These are phyloP conservation scores for Bellardia bayeri DNA, from an alignment of 2,888 invertebrate species.

Conservation along the genomic window DNA sequence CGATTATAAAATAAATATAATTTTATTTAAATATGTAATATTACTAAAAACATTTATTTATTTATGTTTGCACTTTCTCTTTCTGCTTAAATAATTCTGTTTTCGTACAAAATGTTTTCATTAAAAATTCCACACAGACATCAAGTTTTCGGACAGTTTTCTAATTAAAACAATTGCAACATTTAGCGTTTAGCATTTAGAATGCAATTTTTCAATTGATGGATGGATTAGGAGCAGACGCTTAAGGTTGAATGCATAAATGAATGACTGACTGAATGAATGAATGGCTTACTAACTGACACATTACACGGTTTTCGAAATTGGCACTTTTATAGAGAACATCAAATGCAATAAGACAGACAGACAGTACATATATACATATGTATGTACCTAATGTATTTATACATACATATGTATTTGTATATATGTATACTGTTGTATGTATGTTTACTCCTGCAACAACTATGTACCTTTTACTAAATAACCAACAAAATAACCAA, in stretches of 20 bases:
- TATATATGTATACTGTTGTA: too few species aligned
- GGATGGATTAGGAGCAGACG: slow-evolving; percentile 59
- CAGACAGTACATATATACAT: background rate
- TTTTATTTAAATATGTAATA: too few species aligned
- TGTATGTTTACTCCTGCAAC: background rate
- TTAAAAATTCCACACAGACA: slow-evolving; percentile 25
- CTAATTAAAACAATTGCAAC: slow-evolving; percentile 62
- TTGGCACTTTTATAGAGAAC: slow-evolving; percentile 59
- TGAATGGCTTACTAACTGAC: slow-evolving; percentile 55
- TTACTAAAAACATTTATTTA: background rate
- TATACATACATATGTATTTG: too few species aligned
- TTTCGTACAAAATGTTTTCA: background rate
- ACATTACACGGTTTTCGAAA: slow-evolving; percentile 53
- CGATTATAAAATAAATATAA: too few species aligned
- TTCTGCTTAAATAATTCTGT: background rate
- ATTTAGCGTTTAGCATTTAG: too few species aligned
- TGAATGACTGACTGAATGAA: slow-evolving; percentile 11
- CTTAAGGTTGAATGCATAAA: slow-evolving; percentile 24
- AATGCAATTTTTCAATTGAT: slow-evolving; percentile 65
- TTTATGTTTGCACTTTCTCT: background rate
- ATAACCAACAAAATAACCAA: background rate
- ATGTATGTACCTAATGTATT: too few species aligned
- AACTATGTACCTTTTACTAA: background rate
- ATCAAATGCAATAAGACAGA: slow-evolving; percentile 6
- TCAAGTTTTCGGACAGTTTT: slow-evolving; percentile 50